Base-by-base conservation (phyloP, 2,113 vertebrate genomes). In the Cyphomyrus discorhynchus region DNA sequence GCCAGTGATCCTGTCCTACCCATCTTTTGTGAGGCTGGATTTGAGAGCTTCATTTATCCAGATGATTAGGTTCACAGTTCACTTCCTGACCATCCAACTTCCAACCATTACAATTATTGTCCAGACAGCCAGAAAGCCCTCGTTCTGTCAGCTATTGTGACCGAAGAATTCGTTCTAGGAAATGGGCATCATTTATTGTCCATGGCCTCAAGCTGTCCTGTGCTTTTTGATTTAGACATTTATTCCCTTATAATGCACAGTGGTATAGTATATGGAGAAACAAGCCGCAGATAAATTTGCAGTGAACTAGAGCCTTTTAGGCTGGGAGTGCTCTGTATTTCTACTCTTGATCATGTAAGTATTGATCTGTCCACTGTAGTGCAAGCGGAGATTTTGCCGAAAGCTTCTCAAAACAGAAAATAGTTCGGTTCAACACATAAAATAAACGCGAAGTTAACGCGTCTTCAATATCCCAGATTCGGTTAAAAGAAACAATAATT, bases 11-110 rank as follows among this genome's bases (percentile, higher is more conserved):
- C 90, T 94, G 91, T 93, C 91, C 91, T 94, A 88, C 93, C 94
- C 87, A 90, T 92, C 92, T 90, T 91, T 93, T 94, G 93, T 94
- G 92, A 93, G 90, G 46, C 89, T 91, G 90, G 94, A 92, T 95
- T 89, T 91, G 90, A 89, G 91, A 93, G 94, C 91, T 93, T 93
- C 92, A 91, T 95, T 94, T 95, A 95, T 95, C 93, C 96, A 96
- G 94, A 93, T 96, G 96, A 96, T 96, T 95, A 94, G 95, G 93
- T 96, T 95, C 95, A 95, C 95, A 93, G 89, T 95, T 95, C 93
- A 94, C 92, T 94, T 90, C 90, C 94, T 95, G 93, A 96, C 92
- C 92, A 90, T 83, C 91, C 90, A 88, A 7, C 17, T 46, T 92
- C 45, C 86, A 90, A 27, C 46, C 46, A 90, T 42, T 35, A 88